Conservation (phyloP, 2,888 invertebrate species). For the Epinotia ramella region DNA sequence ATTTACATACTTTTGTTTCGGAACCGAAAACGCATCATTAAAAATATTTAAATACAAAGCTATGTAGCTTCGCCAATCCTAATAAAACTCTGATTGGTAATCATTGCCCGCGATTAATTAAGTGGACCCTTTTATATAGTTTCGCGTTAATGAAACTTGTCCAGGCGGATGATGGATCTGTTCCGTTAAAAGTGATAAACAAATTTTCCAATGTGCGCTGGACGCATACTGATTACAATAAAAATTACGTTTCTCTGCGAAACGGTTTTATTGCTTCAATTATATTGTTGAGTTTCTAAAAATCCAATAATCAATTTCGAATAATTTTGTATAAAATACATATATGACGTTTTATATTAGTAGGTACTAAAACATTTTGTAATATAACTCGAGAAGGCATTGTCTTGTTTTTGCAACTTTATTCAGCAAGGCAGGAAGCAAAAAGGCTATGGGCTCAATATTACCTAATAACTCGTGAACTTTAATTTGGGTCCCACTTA, state of each 20-base stretch:
- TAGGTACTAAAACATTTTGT: too few species aligned
- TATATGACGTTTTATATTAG: too few species aligned
- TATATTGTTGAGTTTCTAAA: too few species aligned
- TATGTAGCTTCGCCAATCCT: conserved; percentile 9
- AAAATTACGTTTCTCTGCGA: neutral
- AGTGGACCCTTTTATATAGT: conserved; percentile 28
- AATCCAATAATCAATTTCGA: too few species aligned
- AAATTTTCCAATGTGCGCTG: neutral
- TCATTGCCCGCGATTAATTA: conserved; percentile 34
- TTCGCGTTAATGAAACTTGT: conserved; percentile 22
- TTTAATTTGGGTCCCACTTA: too few species aligned
- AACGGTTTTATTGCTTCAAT: too few species aligned
- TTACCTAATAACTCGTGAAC: too few species aligned
- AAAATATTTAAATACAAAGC: conserved; percentile 34
- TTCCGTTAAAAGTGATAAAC: neutral
- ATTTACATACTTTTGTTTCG: neutral
- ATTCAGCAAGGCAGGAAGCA: too few species aligned
- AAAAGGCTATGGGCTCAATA: too few species aligned
- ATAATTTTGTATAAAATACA: too few species aligned
- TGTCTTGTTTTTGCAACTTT: too few species aligned
- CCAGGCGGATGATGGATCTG: conserved; percentile 14
- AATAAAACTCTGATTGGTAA: conserved; percentile 16
- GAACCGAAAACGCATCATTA: neutral
- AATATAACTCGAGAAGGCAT: too few species aligned
- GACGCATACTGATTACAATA: neutral